Percentiles rank a stretch among this genome's conserved stretches.
These are phyloP conservation scores for Macaca fascicularis DNA, from an alignment of 2,113 vertebrate genomes.

Conservation along the genomic window T2T-MFA8v1.1 NC_088380.1:88478001-88478500, in stretches of 20 bases:
- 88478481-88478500: neutral
- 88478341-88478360: neutral
- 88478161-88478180: neutral
- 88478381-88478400: neutral
- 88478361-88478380: neutral
- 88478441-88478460: too few relatives aligned
- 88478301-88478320: neutral
- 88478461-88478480: neutral
- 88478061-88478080: neutral
- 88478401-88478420: neutral
- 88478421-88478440: neutral
- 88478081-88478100: neutral
- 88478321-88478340: neutral
- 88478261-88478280: neutral
- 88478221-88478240: neutral
- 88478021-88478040: neutral
- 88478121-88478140: neutral
- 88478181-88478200: neutral
- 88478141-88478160: neutral
- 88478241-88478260: neutral
- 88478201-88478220: neutral
- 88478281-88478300: neutral
- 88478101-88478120: neutral
- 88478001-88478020: neutral
- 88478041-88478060: neutral